Conservation (phyloP, 2,113 vertebrate genomes). For the Poeciliopsis occidentalis region DNA sequence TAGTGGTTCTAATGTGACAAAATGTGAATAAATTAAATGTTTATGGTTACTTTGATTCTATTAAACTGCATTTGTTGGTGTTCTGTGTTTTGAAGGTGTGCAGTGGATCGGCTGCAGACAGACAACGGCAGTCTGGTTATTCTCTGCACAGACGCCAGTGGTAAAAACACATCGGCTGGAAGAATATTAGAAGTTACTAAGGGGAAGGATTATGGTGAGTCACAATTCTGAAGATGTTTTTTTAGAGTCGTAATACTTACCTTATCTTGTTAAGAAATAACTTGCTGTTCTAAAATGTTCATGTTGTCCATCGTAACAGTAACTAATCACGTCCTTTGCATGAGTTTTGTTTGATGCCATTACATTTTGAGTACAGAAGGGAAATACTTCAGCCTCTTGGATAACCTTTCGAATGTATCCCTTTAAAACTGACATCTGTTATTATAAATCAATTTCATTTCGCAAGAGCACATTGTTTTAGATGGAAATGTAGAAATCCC, state of each 20-base stretch:
- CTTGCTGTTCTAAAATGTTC: constrained; percentile 27
- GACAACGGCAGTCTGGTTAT: constrained; percentile 92
- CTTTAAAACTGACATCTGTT: constrained; percentile 45
- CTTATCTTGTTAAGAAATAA: constrained; percentile 27
- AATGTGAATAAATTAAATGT: no score
- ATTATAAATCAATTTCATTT: constrained; percentile 58
- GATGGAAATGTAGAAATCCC: constrained; percentile 48
- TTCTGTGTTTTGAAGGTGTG: constrained; percentile 82
- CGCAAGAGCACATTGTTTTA: constrained; percentile 60
- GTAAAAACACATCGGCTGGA: constrained; percentile 90
- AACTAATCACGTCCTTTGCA: constrained; percentile 29
- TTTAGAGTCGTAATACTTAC: constrained; percentile 25
- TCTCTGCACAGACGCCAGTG: constrained; percentile 92
- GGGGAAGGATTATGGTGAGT: constrained; percentile 97
- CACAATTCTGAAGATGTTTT: constrained; percentile 24
- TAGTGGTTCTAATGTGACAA: no score
- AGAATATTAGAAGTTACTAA: constrained; percentile 94
- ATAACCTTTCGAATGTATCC: constrained; percentile 40
- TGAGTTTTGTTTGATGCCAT: constrained; percentile 35
- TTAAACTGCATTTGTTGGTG: constrained; percentile 5
- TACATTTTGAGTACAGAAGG: constrained; percentile 38
- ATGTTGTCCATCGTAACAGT: constrained; percentile 17
- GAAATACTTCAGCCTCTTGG: constrained; percentile 38
- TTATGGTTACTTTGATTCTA: not conserved
- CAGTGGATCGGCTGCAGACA: constrained; percentile 88